These are phyloP conservation scores for Tachyglossus aculeatus DNA, from an alignment of 2,797 vertebrate species.

Conservation along the genomic window DNA sequence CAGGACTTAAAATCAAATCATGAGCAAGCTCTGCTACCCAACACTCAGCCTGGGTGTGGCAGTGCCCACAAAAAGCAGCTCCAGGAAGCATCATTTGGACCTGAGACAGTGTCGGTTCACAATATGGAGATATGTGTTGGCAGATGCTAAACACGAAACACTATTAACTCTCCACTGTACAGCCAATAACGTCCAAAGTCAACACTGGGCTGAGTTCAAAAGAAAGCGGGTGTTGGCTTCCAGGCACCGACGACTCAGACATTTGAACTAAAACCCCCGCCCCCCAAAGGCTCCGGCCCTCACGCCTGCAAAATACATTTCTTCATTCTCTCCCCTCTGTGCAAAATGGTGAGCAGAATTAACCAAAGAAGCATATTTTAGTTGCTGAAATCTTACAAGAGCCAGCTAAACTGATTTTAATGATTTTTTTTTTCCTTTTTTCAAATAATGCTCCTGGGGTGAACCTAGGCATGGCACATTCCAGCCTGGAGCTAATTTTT, in stretches of 20 bases:
- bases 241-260: conserved; percentile 43
- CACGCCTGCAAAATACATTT: conserved; percentile 50
- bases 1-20: no score
- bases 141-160: not conserved
- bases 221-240: conserved; percentile 43
- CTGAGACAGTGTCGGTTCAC: not conserved
- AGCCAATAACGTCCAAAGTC: conserved; percentile 3
- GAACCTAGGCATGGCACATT: conserved; percentile 61
- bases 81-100: not conserved
- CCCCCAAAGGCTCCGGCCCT: conserved; percentile 1
- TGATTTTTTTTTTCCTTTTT: conserved; percentile 70
- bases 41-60: no score
- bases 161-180: not conserved
- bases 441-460: conserved; percentile 70
- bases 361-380: conserved; percentile 66
- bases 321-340: conserved; percentile 49
- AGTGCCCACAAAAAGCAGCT: not conserved
- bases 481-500: conserved; percentile 76
- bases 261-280: conserved; percentile 55
- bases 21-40: no score
- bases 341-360: conserved; percentile 56
- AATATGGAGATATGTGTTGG: not conserved
- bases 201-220: conserved; percentile 22
- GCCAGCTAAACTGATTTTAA: conserved; percentile 66
- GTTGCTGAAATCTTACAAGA: conserved; percentile 68